A percentile compares a stretch with the other conserved stretches of the same genome.
Conservation (phyloP, 2,797 vertebrate genomes). For the Limosa lapponica region DNA sequence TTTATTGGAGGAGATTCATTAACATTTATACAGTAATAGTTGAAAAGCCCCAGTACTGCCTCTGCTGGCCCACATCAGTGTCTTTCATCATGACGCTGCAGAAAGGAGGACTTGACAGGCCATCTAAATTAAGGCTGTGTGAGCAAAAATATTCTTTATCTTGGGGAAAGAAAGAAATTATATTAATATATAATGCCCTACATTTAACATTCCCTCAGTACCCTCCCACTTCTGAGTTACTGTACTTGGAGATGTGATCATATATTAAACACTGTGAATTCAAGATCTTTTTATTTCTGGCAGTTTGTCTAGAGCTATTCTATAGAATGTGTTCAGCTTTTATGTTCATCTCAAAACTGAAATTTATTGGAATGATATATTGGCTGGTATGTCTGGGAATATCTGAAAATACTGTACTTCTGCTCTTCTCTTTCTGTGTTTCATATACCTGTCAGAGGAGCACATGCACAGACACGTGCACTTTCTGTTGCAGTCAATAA, state of each 20-base stretch:
- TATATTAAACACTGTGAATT: slow-evolving; percentile 18
- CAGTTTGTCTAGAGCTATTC: background rate
- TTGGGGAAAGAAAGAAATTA: slow-evolving; percentile 47
- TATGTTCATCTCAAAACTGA: background rate
- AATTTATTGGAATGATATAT: background rate
- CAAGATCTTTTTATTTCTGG: background rate
- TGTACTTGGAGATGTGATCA: slow-evolving; percentile 2
- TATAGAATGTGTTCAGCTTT: background rate
- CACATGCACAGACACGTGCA: background rate
- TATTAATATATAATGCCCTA: slow-evolving; percentile 42
- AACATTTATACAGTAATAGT: background rate
- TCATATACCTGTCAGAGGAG: background rate
- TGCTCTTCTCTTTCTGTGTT: background rate
- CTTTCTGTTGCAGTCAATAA: slow-evolving; percentile 5
- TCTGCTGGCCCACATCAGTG: background rate
- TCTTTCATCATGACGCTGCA: slow-evolving; percentile 8
- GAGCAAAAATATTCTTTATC: slow-evolving; percentile 41
- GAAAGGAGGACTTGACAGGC: slow-evolving; percentile 27
- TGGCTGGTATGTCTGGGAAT: background rate
- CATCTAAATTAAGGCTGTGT: background rate
- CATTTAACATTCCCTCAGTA: slow-evolving; percentile 46
- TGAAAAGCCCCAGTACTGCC: background rate
- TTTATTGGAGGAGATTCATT: background rate
- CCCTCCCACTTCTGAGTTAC: slow-evolving; percentile 40
- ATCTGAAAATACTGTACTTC: background rate